Base-by-base conservation (phyloP, 2,113 vertebrate species). In the Argyrosomus japonicus region DNA sequence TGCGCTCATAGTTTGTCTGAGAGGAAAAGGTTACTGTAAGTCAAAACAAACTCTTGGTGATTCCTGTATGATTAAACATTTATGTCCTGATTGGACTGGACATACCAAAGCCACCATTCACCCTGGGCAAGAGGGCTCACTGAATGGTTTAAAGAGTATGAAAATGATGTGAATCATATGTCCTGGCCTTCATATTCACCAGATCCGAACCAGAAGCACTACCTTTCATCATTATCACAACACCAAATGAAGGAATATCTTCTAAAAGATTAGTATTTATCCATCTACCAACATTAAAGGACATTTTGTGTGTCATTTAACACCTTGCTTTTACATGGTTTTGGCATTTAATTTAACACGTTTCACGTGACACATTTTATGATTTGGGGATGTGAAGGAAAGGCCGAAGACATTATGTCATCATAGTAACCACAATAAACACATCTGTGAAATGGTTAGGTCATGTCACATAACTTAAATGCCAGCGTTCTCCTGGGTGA, bases 21-120 rank as follows among this genome's bases (percentile, higher is more conserved):
- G 62, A 84, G 48, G 51, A 67, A 75, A 58, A 51, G 57, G 77
- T 75, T 60, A 51, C 50, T 51, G 53, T 62, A 43, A 64, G 63
- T 50, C 63, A 74, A 68, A 68, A 56, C n/a, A 74, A 32, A 74
- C 56, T 54, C 40, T 40, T 21, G 36, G 36, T 67, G 45, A 48
- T 53, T 77, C 6, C 29, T 43, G 13, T 9, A 25, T 17, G 23
- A 58, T 67, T 5, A 32, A 48, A 48, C 51, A 29, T 29, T 27
- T 56, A 21, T 54, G 9, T n/a, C 36, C 4, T 18, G 8, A 58
- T 29, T 13, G 23, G 32, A 69, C 19, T 32, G 12, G 50, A 32
- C 50, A 29, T 12, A 5, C 6, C 17, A 48, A 10, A 65, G 21
- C n/a, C 45, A 4, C 23, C 45, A 50, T 50, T 9, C 4, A 19